Conservation (phyloP, 2,888 invertebrate species). For the Dasysyrphus tricinctus region DNA sequence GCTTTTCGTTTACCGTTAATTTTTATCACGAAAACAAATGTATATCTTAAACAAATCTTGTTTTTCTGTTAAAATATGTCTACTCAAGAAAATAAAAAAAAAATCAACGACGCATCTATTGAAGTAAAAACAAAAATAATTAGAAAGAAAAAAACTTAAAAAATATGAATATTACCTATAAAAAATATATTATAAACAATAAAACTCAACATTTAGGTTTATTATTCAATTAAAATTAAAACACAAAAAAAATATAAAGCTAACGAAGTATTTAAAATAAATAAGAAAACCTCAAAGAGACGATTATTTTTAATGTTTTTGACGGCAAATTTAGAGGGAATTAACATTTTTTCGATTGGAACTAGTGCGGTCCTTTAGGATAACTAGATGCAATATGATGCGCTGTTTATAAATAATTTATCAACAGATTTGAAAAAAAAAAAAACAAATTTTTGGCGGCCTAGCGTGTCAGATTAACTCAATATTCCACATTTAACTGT, state of each 20-base stretch:
- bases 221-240: slow-evolving; percentile 63
- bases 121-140: slow-evolving; percentile 41
- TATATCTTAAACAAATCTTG: slow-evolving; percentile 65
- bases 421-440: no score
- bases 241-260: slow-evolving; percentile 26
- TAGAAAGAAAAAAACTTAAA: slow-evolving; percentile 55
- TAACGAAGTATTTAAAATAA: slow-evolving; percentile 64
- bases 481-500: no score
- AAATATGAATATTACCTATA: slow-evolving; percentile 65
- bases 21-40: slow-evolving; percentile 64
- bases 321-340: background rate
- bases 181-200: slow-evolving; percentile 70
- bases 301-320: slow-evolving; percentile 14
- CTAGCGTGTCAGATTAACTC: no score
- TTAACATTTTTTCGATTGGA: background rate
- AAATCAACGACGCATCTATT: slow-evolving; percentile 66
- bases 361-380: background rate
- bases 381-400: background rate
- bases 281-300: slow-evolving; percentile 53
- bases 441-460: no score
- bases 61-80: slow-evolving; percentile 53
- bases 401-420: no score
- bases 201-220: slow-evolving; percentile 69
- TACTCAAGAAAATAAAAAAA: slow-evolving; percentile 41
- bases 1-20: slow-evolving; percentile 71